phyloP scores from a whole-genome alignment of 2,113 vertebrate species.

The Gobio gobio region DNA sequence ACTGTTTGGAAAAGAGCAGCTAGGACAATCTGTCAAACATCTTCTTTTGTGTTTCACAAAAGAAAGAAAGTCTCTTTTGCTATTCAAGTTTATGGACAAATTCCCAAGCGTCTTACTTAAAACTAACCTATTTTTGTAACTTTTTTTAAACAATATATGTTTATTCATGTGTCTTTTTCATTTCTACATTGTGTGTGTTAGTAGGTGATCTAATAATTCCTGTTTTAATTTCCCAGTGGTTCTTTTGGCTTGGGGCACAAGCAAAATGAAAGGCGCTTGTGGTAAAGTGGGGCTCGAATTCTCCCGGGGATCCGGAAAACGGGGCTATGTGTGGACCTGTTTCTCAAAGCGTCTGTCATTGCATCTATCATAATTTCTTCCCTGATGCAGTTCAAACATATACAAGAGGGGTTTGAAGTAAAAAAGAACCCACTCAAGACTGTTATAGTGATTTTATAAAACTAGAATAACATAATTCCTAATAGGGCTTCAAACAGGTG shows the following conservation, averaged over 20 bases:
- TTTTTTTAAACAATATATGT: conserved; percentile 60
- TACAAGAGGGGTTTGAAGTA: neutral
- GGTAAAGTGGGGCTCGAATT: conserved; percentile 75
- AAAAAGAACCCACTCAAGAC: neutral
- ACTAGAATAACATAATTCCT: neutral
- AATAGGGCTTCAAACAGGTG: conserved; percentile 30
- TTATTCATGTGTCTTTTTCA: conserved; percentile 65
- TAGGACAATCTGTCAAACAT: neutral
- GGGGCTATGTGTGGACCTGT: conserved; percentile 74
- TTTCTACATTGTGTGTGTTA: conserved; percentile 47
- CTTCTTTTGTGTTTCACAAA: neutral
- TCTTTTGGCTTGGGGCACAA: conserved; percentile 71
- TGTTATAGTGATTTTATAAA: neutral
- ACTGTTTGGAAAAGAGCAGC: neutral
- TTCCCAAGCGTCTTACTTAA: neutral
- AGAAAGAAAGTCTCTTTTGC: neutral
- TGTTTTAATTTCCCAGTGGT: conserved; percentile 80
- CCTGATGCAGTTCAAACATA: conserved; percentile 34
- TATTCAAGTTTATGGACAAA: neutral
- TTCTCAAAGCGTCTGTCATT: conserved; percentile 63
- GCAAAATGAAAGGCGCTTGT: conserved; percentile 68
- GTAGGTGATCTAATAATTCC: conserved; percentile 68
- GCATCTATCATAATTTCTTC: conserved; percentile 60
- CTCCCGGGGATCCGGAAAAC: conserved; percentile 66
- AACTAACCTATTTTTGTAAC: conserved; percentile 63